These are phyloP conservation scores for Synchiropus splendidus DNA, from an alignment of 2,113 vertebrate species.

Conservation along the genomic window DNA sequence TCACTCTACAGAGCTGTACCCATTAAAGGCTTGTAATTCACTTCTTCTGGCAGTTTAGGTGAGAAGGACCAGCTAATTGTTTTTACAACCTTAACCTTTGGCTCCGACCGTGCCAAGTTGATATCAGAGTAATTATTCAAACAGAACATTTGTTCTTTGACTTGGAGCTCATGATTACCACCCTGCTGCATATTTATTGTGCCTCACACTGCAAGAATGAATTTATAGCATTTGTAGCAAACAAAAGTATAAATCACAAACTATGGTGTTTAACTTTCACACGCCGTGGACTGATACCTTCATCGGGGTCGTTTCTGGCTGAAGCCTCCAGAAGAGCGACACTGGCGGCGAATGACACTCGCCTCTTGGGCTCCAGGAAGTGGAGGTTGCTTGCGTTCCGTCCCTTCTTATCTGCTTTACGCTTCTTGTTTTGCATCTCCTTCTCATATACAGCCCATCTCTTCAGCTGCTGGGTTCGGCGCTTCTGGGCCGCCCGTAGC, in stretches of 20 bases:
- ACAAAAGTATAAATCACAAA: not conserved
- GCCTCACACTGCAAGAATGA: not conserved
- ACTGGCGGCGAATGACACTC: constrained; percentile 85
- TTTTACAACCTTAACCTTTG: constrained; percentile 43
- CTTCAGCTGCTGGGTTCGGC: constrained; percentile 91
- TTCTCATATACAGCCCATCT: constrained; percentile 93
- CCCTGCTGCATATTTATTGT: not conserved
- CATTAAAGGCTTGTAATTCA: constrained; percentile 3
- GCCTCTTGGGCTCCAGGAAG: constrained; percentile 58
- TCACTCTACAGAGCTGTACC: constrained; percentile 39
- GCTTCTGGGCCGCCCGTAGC: constrained; percentile 86
- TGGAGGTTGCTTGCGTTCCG: constrained; percentile 25
- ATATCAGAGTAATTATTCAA: constrained; percentile 44
- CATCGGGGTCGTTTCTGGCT: constrained; percentile 84
- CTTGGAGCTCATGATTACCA: constrained; percentile 4
- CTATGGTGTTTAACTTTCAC: not conserved
- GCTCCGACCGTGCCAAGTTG: constrained; percentile 18
- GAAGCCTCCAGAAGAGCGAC: constrained; percentile 90
- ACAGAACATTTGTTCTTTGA: constrained; percentile 4
- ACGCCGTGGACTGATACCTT: constrained; percentile 84
- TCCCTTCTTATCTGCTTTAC: constrained; percentile 82
- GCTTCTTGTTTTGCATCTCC: constrained; percentile 87
- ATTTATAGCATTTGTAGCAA: too few species aligned
- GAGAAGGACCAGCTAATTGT: constrained; percentile 29
- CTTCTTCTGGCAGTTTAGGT: constrained; percentile 32